Percentiles rank a stretch among this genome's conserved stretches.
These are phyloP conservation scores for Oreochromis aureus DNA, from an alignment of 2,113 vertebrate genomes.

Conservation along the genomic window DNA sequence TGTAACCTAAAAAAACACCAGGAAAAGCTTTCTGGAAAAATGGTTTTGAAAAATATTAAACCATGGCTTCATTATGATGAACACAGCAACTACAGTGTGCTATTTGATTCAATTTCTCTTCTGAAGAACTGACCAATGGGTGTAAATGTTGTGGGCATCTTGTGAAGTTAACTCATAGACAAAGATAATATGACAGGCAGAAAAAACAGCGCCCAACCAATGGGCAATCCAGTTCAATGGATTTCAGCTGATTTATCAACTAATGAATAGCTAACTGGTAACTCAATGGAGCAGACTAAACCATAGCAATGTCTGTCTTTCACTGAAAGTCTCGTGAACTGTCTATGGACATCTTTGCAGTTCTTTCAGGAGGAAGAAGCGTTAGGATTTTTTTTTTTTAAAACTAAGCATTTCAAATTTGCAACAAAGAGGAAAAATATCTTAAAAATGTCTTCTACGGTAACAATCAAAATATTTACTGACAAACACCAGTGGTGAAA, in stretches of 20 bases:
- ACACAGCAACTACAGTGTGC: background rate
- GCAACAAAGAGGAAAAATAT: background rate
- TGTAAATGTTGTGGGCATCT: background rate
- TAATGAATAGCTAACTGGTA: background rate
- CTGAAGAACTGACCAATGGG: background rate
- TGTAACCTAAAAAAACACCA: background rate
- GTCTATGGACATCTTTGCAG: background rate
- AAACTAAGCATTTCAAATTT: background rate
- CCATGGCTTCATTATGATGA: background rate
- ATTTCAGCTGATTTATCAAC: background rate
- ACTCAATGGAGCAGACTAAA: background rate
- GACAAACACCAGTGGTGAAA: background rate
- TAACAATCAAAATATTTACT: background rate
- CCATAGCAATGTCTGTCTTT: background rate
- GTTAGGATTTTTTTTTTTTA: accelerated
- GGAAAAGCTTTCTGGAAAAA: background rate
- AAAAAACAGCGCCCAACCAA: background rate
- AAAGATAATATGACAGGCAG: background rate
- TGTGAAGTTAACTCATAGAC: accelerated
- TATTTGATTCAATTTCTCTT: accelerated
- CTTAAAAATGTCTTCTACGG: background rate
- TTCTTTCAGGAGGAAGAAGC: background rate
- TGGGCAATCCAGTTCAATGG: accelerated
- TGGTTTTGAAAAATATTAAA: background rate
- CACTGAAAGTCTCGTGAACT: background rate